phyloP scores from a whole-genome alignment of 1,140 invertebrate genomes.

The Capitella teleta region DNA sequence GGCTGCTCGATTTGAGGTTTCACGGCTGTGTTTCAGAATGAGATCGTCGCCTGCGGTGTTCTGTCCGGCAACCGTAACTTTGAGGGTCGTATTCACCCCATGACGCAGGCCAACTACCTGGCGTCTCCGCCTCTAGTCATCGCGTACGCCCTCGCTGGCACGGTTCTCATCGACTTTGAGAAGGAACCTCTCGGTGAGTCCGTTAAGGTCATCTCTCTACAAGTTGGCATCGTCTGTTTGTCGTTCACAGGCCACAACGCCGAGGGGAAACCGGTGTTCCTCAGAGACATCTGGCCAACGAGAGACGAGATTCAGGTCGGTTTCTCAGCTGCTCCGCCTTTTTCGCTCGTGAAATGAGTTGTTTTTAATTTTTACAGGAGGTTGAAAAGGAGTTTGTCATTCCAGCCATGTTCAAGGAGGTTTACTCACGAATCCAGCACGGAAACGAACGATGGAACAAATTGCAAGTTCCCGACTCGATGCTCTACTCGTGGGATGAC shows the following conservation, averaged over 20 bases:
- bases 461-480: conserved; percentile 63
- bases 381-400: conserved; percentile 84
- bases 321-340: not conserved
- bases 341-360: not conserved
- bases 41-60: conserved; percentile 86
- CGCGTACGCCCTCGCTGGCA: conserved; percentile 90
- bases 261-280: conserved; percentile 65
- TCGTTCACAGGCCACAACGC: conserved; percentile 49
- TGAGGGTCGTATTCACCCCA: conserved; percentile 92
- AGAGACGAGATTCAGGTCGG: conserved; percentile 63
- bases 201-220: not conserved
- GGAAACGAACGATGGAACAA: conserved; percentile 79
- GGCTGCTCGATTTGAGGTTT: not conserved
- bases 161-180: conserved; percentile 89
- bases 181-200: conserved; percentile 65
- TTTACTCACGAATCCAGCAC: conserved; percentile 66
- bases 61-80: conserved; percentile 95
- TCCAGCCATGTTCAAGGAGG: conserved; percentile 94
- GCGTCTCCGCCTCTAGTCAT: conserved; percentile 91
- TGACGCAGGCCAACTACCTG: conserved; percentile 90
- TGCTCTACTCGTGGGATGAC: conserved; percentile 84
- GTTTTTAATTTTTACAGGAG: conserved; percentile 44
- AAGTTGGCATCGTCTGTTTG: not conserved
- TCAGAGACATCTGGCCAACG: conserved; percentile 90
- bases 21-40: conserved; percentile 36